These are phyloP conservation scores for Centropyge bicolor DNA, from an alignment of 2,797 vertebrate species.

Conservation along the genomic window DNA sequence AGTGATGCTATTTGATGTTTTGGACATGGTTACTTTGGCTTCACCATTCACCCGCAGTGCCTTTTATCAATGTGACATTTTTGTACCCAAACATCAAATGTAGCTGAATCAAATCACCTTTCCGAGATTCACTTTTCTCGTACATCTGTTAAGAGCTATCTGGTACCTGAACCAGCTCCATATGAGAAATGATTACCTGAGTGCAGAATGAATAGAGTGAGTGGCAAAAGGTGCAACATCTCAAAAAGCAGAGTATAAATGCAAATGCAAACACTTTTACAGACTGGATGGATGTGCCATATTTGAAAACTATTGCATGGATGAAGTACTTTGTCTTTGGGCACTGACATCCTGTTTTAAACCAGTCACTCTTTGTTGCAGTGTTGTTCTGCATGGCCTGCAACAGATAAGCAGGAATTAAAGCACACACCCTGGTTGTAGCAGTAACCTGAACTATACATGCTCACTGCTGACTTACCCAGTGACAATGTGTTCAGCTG, in stretches of 20 bases:
- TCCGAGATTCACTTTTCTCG: conserved; percentile 1
- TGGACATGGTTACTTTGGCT: conserved; percentile 2
- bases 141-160: conserved; percentile 13
- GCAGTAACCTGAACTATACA: neutral
- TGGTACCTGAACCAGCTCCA: conserved; percentile 5
- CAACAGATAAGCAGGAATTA: conserved; percentile 32
- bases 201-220: neutral
- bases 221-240: neutral
- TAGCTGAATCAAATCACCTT: conserved; percentile 19
- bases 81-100: conserved; percentile 28
- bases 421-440: conserved; percentile 50
- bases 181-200: neutral
- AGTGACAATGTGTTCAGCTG: neutral
- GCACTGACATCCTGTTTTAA: neutral
- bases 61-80: conserved; percentile 25
- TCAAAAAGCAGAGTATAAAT: neutral
- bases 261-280: neutral
- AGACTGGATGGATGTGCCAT: neutral
- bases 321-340: neutral
- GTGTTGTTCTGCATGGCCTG: neutral
- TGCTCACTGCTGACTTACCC: neutral
- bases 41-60: neutral
- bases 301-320: neutral
- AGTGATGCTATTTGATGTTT: neutral
- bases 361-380: neutral